Evolutionary conservation across 1,140 invertebrate genomes (phyloP).

Genomic region (Dreissena rostriformis): DNA sequence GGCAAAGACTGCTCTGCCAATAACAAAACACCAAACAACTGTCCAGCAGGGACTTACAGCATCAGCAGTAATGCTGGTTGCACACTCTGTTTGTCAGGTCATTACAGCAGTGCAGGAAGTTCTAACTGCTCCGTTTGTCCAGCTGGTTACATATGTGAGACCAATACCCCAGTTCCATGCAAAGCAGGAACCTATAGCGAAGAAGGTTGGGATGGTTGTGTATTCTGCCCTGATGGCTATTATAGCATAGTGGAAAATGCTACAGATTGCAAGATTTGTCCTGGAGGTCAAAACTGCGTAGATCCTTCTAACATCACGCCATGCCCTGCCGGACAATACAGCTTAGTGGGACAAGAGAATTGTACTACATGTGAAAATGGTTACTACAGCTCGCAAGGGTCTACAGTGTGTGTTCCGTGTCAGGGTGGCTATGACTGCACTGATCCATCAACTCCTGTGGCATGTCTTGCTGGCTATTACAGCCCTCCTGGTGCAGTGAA

Average conservation of each 20-base stretch:
- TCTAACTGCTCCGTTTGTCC: constrained; percentile 57
- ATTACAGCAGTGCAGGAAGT: constrained; percentile 32
- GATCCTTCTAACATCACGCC: constrained; percentile 24
- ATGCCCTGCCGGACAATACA: constrained; percentile 61
- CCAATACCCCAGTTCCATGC: constrained; percentile 1
- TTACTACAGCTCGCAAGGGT: constrained; percentile 52
- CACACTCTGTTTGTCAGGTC: constrained; percentile 42
- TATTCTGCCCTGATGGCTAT: constrained; percentile 53
- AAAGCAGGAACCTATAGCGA: constrained; percentile 29
- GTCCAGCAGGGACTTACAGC: constrained; percentile 61
- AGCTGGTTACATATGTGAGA: constrained; percentile 59
- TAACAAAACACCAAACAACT: constrained; percentile 33
- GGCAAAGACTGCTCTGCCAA: constrained; percentile 56
- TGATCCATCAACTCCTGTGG: constrained; percentile 43
- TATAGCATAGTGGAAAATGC: constrained; percentile 45
- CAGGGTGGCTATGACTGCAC: constrained; percentile 59
- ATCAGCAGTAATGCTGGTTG: constrained; percentile 43
- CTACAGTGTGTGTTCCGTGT: constrained; percentile 65
- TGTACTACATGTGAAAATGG: constrained; percentile 52
- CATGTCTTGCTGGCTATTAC: constrained; percentile 64
- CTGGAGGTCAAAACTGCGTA: constrained; percentile 64
- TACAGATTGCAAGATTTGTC: constrained; percentile 64
- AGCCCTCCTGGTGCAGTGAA: constrained; percentile 53
- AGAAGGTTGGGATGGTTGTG: constrained; percentile 19
- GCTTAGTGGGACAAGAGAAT: constrained; percentile 9